Percentiles rank a stretch among this genome's conserved stretches.
Conservation (phyloP, 1,140 invertebrate genomes). For the Idris sp. region DNA sequence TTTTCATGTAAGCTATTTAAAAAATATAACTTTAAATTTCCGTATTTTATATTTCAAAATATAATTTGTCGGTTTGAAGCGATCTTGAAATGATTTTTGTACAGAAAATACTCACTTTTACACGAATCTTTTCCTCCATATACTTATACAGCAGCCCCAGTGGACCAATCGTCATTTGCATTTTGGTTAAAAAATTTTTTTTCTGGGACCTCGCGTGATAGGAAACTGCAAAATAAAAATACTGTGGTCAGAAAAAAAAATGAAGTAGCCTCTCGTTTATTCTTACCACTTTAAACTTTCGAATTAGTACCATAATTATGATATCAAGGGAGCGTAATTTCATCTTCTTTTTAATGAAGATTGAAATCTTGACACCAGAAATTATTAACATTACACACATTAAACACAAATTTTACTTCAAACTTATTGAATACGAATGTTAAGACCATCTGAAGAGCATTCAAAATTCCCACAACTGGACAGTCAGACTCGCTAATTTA, state of each 20-base stretch:
- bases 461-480: too few relatives aligned
- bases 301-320: slow-evolving; percentile 34
- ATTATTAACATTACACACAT: slow-evolving; percentile 7
- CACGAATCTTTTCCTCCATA: slow-evolving; percentile 79
- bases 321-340: slow-evolving; percentile 8
- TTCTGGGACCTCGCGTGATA: slow-evolving; percentile 30
- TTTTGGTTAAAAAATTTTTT: slow-evolving; percentile 82
- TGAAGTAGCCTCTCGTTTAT: slow-evolving; percentile 16
- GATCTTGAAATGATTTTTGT: too few relatives aligned
- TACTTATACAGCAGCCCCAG: slow-evolving; percentile 81
- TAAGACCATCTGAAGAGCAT: too few relatives aligned
- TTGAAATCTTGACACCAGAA: slow-evolving; percentile 38
- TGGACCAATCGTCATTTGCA: slow-evolving; percentile 81
- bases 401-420: neutral
- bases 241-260: neutral
- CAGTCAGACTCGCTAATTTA: too few relatives aligned
- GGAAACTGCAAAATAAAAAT: slow-evolving; percentile 61
- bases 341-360: slow-evolving; percentile 37
- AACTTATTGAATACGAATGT: too few relatives aligned
- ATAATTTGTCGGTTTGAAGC: too few relatives aligned
- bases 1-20: too few relatives aligned
- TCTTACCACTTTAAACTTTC: slow-evolving; percentile 30
- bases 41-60: too few relatives aligned
- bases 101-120: slow-evolving; percentile 80
- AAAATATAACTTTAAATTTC: too few relatives aligned